Percentiles rank a stretch among this genome's conserved stretches.
Conservation (phyloP, 2,797 vertebrate genomes). For the Dipus sagitta region DNA sequence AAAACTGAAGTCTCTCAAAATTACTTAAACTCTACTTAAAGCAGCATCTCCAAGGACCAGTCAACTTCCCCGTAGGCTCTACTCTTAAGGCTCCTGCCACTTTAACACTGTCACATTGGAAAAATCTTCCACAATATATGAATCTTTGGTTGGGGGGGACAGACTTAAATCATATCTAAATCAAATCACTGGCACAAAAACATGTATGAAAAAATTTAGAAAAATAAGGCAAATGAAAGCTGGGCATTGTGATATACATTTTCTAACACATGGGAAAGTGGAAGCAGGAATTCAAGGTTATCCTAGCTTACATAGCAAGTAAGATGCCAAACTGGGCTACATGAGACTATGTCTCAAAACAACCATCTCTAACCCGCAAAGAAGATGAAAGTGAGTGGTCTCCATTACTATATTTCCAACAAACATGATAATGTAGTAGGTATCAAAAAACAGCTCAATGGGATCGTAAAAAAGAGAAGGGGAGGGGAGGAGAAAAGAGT, state of each 20-base stretch:
- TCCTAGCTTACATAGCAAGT: neutral
- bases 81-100: neutral
- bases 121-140: neutral
- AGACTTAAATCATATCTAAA: neutral
- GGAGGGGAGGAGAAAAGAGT: neutral
- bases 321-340: neutral
- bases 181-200: neutral
- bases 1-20: neutral
- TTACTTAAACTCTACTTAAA: neutral
- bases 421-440: neutral
- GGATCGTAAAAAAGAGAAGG: neutral
- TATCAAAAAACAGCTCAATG: conserved; percentile 29
- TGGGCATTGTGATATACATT: neutral
- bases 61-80: neutral
- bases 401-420: neutral
- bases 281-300: neutral
- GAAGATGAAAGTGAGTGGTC: conserved; percentile 10
- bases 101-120: neutral
- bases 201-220: neutral
- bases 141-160: neutral
- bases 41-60: neutral
- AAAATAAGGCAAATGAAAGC: neutral
- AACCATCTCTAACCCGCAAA: neutral
- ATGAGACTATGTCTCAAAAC: neutral
- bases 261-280: neutral